Base-by-base conservation (phyloP, 2,888 invertebrate species). In the Thysanoteuthis rhombus region DNA sequence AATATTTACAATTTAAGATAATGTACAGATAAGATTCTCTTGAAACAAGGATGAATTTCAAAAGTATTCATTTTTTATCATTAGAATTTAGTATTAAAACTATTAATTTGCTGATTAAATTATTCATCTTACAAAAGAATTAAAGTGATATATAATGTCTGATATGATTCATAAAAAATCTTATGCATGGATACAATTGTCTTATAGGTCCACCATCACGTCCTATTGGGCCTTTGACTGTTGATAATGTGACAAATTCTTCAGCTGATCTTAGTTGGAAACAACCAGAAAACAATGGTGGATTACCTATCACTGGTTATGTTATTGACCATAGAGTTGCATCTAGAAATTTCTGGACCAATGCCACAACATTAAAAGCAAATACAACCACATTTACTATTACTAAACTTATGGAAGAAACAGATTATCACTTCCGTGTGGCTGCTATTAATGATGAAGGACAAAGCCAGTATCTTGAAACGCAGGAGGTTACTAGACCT, bases 401-500 rank as follows among this genome's bases (percentile, higher is more conserved):
- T 32, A 93, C 93, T 89, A 94, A 95, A 93, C 94, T 95, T 92
- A 94, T 95, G 58, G 95, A 95, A 89, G 95, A 95, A 39, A 94
- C 94, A 47, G 95, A 95, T 91, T 99, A 99, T 97, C 98, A 98
- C 96, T 99, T 99, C 97, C 98, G 99, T 93, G 98, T 99, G 22
- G 98, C 98, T 0, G 98, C 99, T 0, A 97, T 98, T 94, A 99
- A 99, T 97, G 98, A 98, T 95, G 98, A 98, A 96, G 99, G 99
- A 12, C 94, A 58, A 28, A 94, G 94, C 38, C 93, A 42, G 47
- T 94, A 94, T 42, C 38, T 93, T 52, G 93, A 93, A 90, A 93
- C 92, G 19, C 16, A 47, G 45, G 58, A 93, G 25, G 32, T 93
- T 22, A 90, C 93, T 8, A 39, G 22, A 58, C 90, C 94, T 40